phyloP scores from a whole-genome alignment of 2,113 vertebrate genomes.

The Hepsetus odoe region DNA sequence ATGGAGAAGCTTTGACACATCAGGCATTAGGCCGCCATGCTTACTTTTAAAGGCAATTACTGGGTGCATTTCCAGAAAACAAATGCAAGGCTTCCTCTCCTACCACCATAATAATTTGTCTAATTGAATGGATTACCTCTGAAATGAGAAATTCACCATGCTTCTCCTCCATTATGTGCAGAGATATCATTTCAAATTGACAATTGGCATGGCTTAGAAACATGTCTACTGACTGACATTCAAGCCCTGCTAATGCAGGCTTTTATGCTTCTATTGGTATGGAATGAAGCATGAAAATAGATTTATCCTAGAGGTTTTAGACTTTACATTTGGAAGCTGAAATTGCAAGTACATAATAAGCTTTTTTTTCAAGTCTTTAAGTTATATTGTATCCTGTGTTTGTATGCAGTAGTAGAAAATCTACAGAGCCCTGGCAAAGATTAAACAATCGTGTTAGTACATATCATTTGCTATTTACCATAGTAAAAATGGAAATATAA shows the following conservation, averaged over 20 bases:
- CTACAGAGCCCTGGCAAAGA: no score
- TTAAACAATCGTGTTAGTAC: no score
- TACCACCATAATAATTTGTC: not conserved
- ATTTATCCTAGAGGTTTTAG: not conserved
- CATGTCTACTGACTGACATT: not conserved
- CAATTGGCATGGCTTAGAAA: constrained; percentile 4
- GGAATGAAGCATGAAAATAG: constrained; percentile 21
- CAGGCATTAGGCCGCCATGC: not conserved
- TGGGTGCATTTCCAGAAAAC: constrained; percentile 33
- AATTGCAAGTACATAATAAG: not conserved
- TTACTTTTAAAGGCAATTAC: constrained; percentile 34
- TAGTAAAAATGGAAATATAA: no score
- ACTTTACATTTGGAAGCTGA: not conserved
- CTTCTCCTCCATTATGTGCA: not conserved
- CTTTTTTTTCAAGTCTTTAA: not conserved
- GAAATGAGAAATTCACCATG: constrained; percentile 12
- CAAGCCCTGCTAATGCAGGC: not conserved
- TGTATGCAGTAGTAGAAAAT: constrained; percentile 1
- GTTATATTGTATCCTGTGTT: not conserved
- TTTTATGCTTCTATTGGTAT: constrained; percentile 1
- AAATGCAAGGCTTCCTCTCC: not conserved
- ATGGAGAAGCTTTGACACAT: not conserved
- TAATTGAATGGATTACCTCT: constrained; percentile 32
- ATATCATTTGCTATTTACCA: no score
- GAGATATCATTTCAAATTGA: constrained; percentile 21